A percentile compares a stretch with the other conserved stretches of the same genome.
These are phyloP conservation scores for Echinometra lucunter DNA, from an alignment of 53 echinoderm and acorn worm genomes.

Conservation along the genomic window DNA sequence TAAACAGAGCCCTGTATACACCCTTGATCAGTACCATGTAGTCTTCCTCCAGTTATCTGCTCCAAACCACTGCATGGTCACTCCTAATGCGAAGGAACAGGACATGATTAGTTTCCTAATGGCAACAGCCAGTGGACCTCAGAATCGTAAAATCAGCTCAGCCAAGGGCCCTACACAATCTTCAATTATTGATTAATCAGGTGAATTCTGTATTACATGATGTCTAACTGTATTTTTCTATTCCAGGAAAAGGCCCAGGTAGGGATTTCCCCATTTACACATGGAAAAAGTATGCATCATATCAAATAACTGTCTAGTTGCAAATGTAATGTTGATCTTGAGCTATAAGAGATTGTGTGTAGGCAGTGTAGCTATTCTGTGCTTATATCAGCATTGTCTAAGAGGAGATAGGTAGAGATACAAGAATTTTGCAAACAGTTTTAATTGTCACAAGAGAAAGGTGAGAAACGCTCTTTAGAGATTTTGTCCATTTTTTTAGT, in stretches of 20 bases:
- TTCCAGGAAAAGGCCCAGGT: neutral
- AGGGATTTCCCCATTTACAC: neutral
- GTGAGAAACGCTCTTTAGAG: too few relatives aligned
- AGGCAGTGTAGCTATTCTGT: neutral
- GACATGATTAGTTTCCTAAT: neutral
- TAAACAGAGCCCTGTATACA: too few relatives aligned
- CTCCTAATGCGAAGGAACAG: neutral
- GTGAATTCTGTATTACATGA: neutral
- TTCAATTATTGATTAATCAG: slow-evolving; percentile 5
- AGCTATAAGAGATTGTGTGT: too few relatives aligned
- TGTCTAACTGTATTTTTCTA: neutral
- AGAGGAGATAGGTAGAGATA: neutral
- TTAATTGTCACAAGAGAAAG: neutral
- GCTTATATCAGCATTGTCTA: neutral
- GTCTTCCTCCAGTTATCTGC: neutral
- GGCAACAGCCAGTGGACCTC: neutral
- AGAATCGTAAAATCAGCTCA: neutral
- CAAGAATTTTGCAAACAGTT: neutral
- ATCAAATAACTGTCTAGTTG: neutral
- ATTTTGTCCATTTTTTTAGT: too few relatives aligned
- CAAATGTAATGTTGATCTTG: too few relatives aligned
- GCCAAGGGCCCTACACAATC: neutral
- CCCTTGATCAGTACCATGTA: neutral
- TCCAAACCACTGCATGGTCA: slow-evolving; percentile 12
- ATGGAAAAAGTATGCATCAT: neutral